These are phyloP conservation scores for Ephydatia muelleri DNA, from an alignment of 37 sponge, comb jelly and placozoan genomes.

Conservation along the genomic window DNA sequence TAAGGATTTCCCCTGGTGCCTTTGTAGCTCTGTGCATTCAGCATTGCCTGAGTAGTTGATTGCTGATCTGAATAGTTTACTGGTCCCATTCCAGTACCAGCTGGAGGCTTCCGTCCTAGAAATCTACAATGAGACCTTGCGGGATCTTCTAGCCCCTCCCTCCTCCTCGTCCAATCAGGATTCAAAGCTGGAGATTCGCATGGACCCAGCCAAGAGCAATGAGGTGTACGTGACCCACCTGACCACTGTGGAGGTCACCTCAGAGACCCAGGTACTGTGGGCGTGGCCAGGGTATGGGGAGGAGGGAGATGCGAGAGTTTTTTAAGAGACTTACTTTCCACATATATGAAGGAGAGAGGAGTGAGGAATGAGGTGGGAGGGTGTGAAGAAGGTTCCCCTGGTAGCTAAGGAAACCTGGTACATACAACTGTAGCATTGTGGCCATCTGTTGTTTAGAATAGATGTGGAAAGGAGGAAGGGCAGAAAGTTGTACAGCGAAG, in stretches of 20 bases:
- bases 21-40: background rate
- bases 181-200: slow-evolving; percentile 45
- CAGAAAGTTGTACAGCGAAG: too few species aligned
- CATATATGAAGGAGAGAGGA: too few species aligned
- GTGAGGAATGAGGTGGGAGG: too few species aligned
- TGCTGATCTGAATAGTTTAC: background rate
- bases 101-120: slow-evolving; percentile 86
- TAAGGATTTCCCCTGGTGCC: background rate
- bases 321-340: too few species aligned
- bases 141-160: slow-evolving; percentile 80
- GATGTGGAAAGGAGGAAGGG: too few species aligned
- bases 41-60: background rate
- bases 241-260: slow-evolving; percentile 21
- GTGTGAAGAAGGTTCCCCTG: too few species aligned
- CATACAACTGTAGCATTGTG: too few species aligned
- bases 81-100: slow-evolving; percentile 40
- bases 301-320: too few species aligned
- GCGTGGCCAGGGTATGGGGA: too few species aligned
- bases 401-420: too few species aligned
- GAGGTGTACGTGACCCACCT: slow-evolving; percentile 79
- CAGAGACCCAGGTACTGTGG: slow-evolving; percentile 26
- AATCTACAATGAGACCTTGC: slow-evolving; percentile 94
- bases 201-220: slow-evolving; percentile 81
- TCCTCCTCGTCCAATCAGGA: background rate
- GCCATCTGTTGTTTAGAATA: too few species aligned